phyloP scores from a whole-genome alignment of 2,888 invertebrate species.

The Caenorhabditis virilis region DNA sequence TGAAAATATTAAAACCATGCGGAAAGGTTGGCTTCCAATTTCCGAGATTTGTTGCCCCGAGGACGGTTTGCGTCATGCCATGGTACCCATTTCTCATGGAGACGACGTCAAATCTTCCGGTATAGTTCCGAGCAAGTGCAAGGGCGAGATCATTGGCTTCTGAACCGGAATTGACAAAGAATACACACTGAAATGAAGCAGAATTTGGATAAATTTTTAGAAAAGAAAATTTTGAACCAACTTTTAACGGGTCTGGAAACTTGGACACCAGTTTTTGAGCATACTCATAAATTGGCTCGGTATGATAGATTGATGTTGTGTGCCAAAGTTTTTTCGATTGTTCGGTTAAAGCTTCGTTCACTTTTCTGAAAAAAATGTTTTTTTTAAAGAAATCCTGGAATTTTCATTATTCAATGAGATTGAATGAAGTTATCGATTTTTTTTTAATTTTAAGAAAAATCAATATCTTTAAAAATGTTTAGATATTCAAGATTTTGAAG shows the following conservation, averaged over 20 bases:
- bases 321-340: slow-evolving; percentile 87
- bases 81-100: slow-evolving; percentile 87
- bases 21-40: slow-evolving; percentile 77
- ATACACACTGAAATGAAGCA: too few species aligned
- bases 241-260: slow-evolving; percentile 85
- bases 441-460: too few species aligned
- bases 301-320: slow-evolving; percentile 87
- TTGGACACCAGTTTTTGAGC: slow-evolving; percentile 81
- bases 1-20: slow-evolving; percentile 62
- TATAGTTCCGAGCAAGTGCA: slow-evolving; percentile 83
- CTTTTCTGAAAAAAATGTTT: slow-evolving; percentile 77
- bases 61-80: slow-evolving; percentile 84
- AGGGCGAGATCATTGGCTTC: slow-evolving; percentile 95
- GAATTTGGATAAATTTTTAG: slow-evolving; percentile 68
- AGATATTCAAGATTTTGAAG: too few species aligned
- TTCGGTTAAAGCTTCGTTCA: slow-evolving; percentile 79
- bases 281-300: slow-evolving; percentile 88
- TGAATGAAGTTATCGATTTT: too few species aligned
- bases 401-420: too few species aligned
- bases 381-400: too few species aligned
- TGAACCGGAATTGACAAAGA: slow-evolving; percentile 92
- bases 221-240: slow-evolving; percentile 66
- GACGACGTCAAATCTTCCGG: slow-evolving; percentile 80
- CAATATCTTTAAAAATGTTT: too few species aligned
- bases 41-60: slow-evolving; percentile 81